Evolutionary conservation across 2,888 invertebrate species (phyloP).

Genomic region (Drosophila seclusa): DNA sequence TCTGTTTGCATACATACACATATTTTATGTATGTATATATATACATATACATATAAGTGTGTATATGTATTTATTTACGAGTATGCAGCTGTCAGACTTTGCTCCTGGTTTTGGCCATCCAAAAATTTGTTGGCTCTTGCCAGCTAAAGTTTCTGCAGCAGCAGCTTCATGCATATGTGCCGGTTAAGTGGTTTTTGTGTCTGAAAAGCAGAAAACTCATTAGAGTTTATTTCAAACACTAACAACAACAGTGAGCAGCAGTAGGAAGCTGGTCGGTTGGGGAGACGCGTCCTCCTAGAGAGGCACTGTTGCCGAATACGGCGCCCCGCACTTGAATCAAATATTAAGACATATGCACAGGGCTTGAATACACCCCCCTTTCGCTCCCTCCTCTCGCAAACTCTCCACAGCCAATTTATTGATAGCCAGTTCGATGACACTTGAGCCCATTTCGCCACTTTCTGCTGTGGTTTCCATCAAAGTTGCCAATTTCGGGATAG

Average conservation of each 20-base stretch:
- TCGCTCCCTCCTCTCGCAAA: accelerated
- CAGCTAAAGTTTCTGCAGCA: conserved; percentile 58
- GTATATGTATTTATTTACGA: conserved; percentile 8
- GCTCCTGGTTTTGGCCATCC: conserved; percentile 34
- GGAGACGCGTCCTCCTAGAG: background rate
- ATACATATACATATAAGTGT: background rate
- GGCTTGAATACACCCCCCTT: background rate
- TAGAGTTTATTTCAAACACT: conserved; percentile 77
- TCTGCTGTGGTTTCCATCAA: conserved; percentile 42
- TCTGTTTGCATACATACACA: background rate
- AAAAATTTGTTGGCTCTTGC: conserved; percentile 35
- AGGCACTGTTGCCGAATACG: conserved; percentile 5
- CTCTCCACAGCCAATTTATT: conserved; percentile 18
- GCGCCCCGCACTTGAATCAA: conserved; percentile 54
- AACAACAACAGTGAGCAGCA: conserved; percentile 50
- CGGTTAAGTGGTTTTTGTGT: conserved; percentile 82
- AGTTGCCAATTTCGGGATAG: background rate
- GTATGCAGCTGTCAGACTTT: conserved; percentile 45
- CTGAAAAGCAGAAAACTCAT: conserved; percentile 82
- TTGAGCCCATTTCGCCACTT: conserved; percentile 35
- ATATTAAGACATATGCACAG: conserved; percentile 66
- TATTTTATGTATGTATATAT: background rate
- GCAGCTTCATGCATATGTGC: conserved; percentile 66
- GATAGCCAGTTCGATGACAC: conserved; percentile 37
- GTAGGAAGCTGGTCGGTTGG: background rate